phyloP scores from a whole-genome alignment of 2,113 vertebrate genomes.

The Alaudala cheleensis region DNA sequence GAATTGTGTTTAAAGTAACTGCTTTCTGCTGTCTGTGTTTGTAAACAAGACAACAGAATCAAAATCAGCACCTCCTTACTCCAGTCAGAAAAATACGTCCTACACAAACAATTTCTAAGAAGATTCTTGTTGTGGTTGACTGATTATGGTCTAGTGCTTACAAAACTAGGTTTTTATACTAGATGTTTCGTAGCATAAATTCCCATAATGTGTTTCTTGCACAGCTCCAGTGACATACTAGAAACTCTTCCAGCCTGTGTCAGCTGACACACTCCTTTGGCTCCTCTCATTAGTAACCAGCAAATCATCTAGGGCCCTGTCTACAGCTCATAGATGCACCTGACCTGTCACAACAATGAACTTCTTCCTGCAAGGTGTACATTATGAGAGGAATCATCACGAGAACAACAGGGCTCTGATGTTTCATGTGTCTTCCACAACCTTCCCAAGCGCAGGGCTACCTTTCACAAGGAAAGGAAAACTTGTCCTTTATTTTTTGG shows the following conservation, averaged over 20 bases:
- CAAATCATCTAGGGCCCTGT: not conserved
- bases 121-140: not conserved
- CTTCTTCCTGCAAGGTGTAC: not conserved
- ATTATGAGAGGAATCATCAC: not conserved
- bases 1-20: not conserved
- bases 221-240: not conserved
- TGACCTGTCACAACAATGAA: not conserved
- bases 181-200: not conserved
- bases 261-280: not conserved
- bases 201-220: not conserved
- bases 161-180: not conserved
- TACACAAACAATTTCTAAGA: not conserved
- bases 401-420: not conserved
- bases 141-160: not conserved
- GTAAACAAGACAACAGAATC: not conserved
- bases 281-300: not conserved
- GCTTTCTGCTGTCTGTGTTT: not conserved
- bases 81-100: not conserved
- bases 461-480: not conserved
- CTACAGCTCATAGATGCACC: not conserved
- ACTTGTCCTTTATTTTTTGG: not conserved
- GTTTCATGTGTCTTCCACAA: accelerated
- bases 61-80: not conserved
- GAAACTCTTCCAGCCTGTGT: not conserved
- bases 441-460: not conserved